Evolutionary conservation across 1,140 invertebrate species (phyloP).

Genomic region (Caenorhabditis inopinata): DNA sequence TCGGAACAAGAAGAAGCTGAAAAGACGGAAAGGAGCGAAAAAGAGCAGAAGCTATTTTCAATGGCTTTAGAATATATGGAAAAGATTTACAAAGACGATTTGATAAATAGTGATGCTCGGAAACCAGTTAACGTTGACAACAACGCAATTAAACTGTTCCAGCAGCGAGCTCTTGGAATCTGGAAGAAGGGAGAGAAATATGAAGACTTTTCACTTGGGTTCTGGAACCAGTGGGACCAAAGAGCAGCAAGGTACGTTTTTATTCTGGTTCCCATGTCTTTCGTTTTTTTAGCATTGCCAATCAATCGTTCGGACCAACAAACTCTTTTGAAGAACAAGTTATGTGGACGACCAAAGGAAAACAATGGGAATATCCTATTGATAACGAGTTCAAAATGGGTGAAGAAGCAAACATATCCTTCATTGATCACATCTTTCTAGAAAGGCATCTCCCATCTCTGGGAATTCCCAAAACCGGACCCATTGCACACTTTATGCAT

Average conservation of each 20-base stretch:
- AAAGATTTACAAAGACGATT: constrained; percentile 37
- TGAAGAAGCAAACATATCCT: constrained; percentile 66
- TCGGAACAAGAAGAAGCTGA: constrained; percentile 26
- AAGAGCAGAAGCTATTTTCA: constrained; percentile 46
- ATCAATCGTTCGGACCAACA: constrained; percentile 69
- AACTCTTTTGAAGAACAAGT: constrained; percentile 91
- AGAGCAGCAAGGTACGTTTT: constrained; percentile 38
- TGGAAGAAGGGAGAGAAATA: background rate
- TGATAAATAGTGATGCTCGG: constrained; percentile 8
- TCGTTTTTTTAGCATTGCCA: constrained; percentile 43
- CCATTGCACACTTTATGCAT: constrained; percentile 93
- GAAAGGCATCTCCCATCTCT: constrained; percentile 74
- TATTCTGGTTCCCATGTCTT: too few relatives aligned
- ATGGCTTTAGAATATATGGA: constrained; percentile 41
- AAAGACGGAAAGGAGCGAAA: constrained; percentile 27
- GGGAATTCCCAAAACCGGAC: constrained; percentile 83
- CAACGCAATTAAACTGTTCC: background rate
- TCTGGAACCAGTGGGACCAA: constrained; percentile 44
- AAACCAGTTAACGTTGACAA: background rate
- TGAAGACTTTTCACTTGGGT: constrained; percentile 22
- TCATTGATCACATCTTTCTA: constrained; percentile 90
- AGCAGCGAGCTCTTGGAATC: constrained; percentile 15
- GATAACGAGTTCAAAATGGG: constrained; percentile 78
- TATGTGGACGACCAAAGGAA: constrained; percentile 86
- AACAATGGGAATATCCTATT: constrained; percentile 93